Base-by-base conservation (phyloP, 1,140 invertebrate genomes). In the Pachyrhynchus sulphureomaculatus region DNA sequence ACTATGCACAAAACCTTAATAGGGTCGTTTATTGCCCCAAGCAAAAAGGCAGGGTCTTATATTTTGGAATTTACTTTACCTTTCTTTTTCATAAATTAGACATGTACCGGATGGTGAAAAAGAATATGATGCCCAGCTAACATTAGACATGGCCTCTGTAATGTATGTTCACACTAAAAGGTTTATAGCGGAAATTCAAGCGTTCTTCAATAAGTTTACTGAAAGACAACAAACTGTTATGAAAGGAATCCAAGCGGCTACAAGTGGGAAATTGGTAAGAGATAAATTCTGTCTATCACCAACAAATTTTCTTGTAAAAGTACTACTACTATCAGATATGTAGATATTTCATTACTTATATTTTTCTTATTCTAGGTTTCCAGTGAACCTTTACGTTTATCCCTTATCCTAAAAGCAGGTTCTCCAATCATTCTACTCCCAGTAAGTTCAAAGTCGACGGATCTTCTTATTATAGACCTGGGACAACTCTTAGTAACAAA, bases 101-200 rank as follows among this genome's bases (percentile, higher is more conserved):
- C 62, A 64, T 57, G 15, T 53, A 26, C 52, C 58, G 17, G 49
- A 64, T 39, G 60, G 34, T 8, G 24, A 42, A 41, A 71, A 68
- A 57, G 84, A 87, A 4, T 86, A 84, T 76, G 94, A 98, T 72
- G 87, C 91, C 1, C 84, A 86, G 42, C 76, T 99, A 9, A 86
- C 86, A 53, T 75, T 95, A 1, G 84, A 89, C 68, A 93, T 93
- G 89, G 88, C 90, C 2, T 89, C 91, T 0, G 90, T 96, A 0
- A 85, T 90, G 67, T 98, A 97, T 77, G 88, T 96, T 32, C 95
- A 99, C 74, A 98, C 96, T 0, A 93, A 97, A 70, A 82, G 95
- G 45, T 99, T 98, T 79, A 83, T 95, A 24, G 84, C 86, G 0
- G 94, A 97, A 75, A 78, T 97, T 13, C 86, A 93, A 64, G 83